Percentiles rank a stretch among this genome's conserved stretches.
Conservation (phyloP, 2,797 vertebrate genomes). For the Notolabrus celidotus region DNA sequence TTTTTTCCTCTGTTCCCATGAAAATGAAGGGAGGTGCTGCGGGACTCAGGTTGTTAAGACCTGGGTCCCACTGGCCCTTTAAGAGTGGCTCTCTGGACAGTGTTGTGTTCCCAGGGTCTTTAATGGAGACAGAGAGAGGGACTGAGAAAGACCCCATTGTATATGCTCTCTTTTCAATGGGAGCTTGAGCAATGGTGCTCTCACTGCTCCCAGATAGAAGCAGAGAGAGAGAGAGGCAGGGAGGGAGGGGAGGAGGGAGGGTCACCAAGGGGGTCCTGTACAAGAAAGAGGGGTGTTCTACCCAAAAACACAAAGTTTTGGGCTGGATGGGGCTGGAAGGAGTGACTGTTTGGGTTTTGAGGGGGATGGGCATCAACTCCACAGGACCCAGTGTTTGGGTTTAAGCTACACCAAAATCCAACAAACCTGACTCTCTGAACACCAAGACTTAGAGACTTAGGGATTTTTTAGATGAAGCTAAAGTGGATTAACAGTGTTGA, state of each 20-base stretch:
- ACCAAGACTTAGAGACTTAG: conserved; percentile 21
- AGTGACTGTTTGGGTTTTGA: conserved; percentile 62
- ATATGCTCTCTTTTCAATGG: conserved; percentile 81
- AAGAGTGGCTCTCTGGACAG: conserved; percentile 78
- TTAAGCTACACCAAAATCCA: conserved; percentile 38
- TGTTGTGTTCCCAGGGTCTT: conserved; percentile 86
- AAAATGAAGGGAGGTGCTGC: conserved; percentile 48
- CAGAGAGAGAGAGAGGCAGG: conserved; percentile 48
- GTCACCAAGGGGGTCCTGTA: conserved; percentile 69
- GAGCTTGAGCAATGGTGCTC: conserved; percentile 79
- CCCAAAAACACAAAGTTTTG: conserved; percentile 72
- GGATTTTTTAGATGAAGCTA: conserved; percentile 8
- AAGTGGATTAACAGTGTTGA: conserved; percentile 43
- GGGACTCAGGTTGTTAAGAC: conserved; percentile 57
- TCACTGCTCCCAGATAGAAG: conserved; percentile 75
- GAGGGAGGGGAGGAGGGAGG: conserved; percentile 55
- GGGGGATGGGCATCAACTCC: conserved; percentile 51
- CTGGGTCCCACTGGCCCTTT: conserved; percentile 79
- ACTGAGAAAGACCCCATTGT: conserved; percentile 89
- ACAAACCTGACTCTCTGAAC: conserved; percentile 33
- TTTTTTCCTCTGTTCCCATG: conserved; percentile 38
- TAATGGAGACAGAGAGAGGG: conserved; percentile 83
- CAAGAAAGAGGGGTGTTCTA: conserved; percentile 69
- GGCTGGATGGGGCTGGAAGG: conserved; percentile 41
- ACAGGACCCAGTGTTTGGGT: conserved; percentile 34